A percentile compares a stretch with the other conserved stretches of the same genome.
phyloP scores from a whole-genome alignment of 2,888 invertebrate species.

The Lamproptera curius region DNA sequence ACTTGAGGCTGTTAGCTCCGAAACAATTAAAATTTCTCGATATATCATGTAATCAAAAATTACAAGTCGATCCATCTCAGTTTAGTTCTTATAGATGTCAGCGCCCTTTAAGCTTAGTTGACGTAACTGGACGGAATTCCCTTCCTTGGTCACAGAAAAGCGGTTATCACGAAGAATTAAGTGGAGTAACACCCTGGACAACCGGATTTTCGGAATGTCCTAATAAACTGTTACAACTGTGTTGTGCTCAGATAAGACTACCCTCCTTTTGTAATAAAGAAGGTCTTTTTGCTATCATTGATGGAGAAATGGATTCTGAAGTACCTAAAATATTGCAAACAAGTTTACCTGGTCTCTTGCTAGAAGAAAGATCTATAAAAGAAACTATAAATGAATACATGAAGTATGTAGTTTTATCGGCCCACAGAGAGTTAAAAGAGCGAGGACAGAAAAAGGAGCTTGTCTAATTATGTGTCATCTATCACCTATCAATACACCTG shows the following conservation, averaged over 20 bases:
- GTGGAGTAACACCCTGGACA: slow-evolving; percentile 83
- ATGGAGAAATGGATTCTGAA: slow-evolving; percentile 85
- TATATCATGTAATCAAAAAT: slow-evolving; percentile 88
- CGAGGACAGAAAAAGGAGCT: slow-evolving; percentile 85
- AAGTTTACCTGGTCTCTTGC: slow-evolving; percentile 86
- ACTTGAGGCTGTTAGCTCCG: slow-evolving; percentile 86
- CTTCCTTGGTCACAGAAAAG: slow-evolving; percentile 77
- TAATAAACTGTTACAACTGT: slow-evolving; percentile 84
- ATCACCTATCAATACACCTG: slow-evolving; percentile 77
- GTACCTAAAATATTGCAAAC: slow-evolving; percentile 84
- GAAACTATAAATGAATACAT: slow-evolving; percentile 89
- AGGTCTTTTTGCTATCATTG: slow-evolving; percentile 90
- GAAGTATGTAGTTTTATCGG: slow-evolving; percentile 89
- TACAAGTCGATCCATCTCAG: slow-evolving; percentile 90
- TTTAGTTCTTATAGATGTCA: slow-evolving; percentile 88
- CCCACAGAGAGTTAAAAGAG: slow-evolving; percentile 86
- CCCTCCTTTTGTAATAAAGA: slow-evolving; percentile 89
- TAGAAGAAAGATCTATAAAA: slow-evolving; percentile 89
- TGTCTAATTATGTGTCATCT: slow-evolving; percentile 87
- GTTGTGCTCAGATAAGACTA: slow-evolving; percentile 86
- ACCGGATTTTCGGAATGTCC: slow-evolving; percentile 92
- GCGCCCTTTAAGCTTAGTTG: slow-evolving; percentile 88
- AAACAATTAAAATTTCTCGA: slow-evolving; percentile 91
- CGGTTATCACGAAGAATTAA: slow-evolving; percentile 75
- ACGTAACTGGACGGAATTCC: slow-evolving; percentile 89